Conservation (phyloP, 2,113 vertebrate genomes). For the Rhinoderma darwinii region DNA sequence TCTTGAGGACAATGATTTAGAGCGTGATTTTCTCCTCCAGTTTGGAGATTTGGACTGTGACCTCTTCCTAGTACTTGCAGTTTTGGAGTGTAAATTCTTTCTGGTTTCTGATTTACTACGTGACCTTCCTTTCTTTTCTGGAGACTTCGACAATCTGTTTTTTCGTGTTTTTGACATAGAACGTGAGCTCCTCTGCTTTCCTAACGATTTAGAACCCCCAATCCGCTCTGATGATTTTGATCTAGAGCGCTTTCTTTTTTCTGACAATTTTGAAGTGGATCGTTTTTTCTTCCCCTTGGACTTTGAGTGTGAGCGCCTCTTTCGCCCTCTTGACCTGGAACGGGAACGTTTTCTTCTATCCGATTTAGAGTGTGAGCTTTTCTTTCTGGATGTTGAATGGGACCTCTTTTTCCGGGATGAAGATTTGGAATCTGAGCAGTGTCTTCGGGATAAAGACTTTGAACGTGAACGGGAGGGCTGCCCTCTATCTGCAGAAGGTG, state of each 20-base stretch:
- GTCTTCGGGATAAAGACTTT: background rate
- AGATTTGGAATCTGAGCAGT: slow-evolving; percentile 42
- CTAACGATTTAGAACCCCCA: slow-evolving; percentile 64
- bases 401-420: slow-evolving; percentile 20
- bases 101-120: slow-evolving; percentile 71
- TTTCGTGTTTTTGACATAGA: slow-evolving; percentile 70
- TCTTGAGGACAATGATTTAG: slow-evolving; percentile 19
- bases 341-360: slow-evolving; percentile 8
- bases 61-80: slow-evolving; percentile 58
- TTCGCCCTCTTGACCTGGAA: slow-evolving; percentile 31
- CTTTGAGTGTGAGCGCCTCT: slow-evolving; percentile 50
- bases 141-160: slow-evolving; percentile 30
- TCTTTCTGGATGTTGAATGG: slow-evolving; percentile 9
- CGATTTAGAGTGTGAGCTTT: slow-evolving; percentile 32
- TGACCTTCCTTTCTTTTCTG: slow-evolving; percentile 60
- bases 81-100: slow-evolving; percentile 63
- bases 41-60: slow-evolving; percentile 68
- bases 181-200: slow-evolving; percentile 47
- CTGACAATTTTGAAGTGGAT: slow-evolving; percentile 63
- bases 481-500: slow-evolving; percentile 46
- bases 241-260: slow-evolving; percentile 35
- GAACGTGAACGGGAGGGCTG: slow-evolving; percentile 22
- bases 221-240: slow-evolving; percentile 53
- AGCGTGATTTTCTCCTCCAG: slow-evolving; percentile 3
- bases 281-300: slow-evolving; percentile 56